These are phyloP conservation scores for Hylaeus anthracinus DNA, from an alignment of 1,140 invertebrate genomes.

Conservation along the genomic window DNA sequence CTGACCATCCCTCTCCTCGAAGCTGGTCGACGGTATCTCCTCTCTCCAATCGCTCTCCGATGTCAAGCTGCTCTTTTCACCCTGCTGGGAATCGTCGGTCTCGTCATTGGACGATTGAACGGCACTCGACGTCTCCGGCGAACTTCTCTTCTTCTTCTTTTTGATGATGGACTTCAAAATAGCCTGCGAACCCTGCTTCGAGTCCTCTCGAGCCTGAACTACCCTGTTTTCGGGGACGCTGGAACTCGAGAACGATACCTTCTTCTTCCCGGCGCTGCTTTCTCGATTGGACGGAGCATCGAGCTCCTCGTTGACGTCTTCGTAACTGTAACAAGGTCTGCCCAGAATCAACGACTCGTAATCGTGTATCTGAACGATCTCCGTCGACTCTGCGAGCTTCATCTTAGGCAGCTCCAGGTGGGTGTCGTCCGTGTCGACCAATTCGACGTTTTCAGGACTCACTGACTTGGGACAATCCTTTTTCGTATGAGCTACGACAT, in stretches of 20 bases:
- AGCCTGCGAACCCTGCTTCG: background rate
- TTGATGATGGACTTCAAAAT: constrained; percentile 63
- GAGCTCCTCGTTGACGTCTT: constrained; percentile 9
- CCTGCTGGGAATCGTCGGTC: constrained; percentile 27
- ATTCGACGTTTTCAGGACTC: constrained; percentile 12
- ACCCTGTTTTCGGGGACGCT: background rate
- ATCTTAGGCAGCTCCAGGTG: constrained; percentile 62
- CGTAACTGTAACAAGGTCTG: constrained; percentile 19
- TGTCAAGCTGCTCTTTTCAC: background rate
- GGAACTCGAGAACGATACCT: constrained; percentile 60
- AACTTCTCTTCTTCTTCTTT: constrained; percentile 39
- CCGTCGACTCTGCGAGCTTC: constrained; percentile 32
- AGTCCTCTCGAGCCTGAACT: background rate
- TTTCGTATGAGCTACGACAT: constrained; percentile 70
- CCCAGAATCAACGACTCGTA: constrained; percentile 61
- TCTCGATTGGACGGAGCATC: background rate
- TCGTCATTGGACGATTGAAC: constrained; percentile 39
- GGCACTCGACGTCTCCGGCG: background rate
- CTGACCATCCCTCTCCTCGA: constrained; percentile 14
- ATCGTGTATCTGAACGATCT: constrained; percentile 40
- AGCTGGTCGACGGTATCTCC: background rate
- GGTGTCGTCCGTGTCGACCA: constrained; percentile 50
- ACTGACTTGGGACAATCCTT: constrained; percentile 40
- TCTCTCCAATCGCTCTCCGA: background rate
- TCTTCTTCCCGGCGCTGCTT: constrained; percentile 52